phyloP scores from a whole-genome alignment of 1,140 invertebrate species.

The Meloidogyne exigua region DNA sequence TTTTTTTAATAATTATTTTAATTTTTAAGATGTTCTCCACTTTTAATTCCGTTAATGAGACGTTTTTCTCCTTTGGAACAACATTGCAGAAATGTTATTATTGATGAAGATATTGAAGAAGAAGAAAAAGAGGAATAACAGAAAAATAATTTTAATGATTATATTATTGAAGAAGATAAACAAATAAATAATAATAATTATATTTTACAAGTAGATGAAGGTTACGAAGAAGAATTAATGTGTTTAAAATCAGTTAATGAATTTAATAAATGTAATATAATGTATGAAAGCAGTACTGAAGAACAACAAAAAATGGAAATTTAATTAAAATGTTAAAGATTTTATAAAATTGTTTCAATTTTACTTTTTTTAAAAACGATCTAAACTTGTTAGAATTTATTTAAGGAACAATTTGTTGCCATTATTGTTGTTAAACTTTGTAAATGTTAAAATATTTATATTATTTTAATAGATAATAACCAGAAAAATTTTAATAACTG shows the following conservation, averaged over 20 bases:
- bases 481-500: no score
- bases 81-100: not conserved
- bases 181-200: not conserved
- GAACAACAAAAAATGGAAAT: not conserved
- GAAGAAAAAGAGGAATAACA: not conserved
- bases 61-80: slow-evolving; percentile 9
- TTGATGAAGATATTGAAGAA: not conserved
- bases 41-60: slow-evolving; percentile 14
- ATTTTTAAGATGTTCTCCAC: not conserved
- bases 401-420: no score
- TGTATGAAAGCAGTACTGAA: not conserved
- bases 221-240: slow-evolving; percentile 28
- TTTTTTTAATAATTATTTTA: not conserved
- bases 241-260: slow-evolving; percentile 6
- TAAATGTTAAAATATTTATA: no score
- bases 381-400: no score
- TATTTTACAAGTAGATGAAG: slow-evolving; percentile 14
- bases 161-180: not conserved
- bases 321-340: not conserved
- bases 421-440: no score
- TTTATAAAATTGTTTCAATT: no score
- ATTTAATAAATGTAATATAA: slow-evolving; percentile 6
- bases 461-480: no score
- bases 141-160: not conserved
- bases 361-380: no score